These are phyloP conservation scores for Drosophila birchii DNA, from an alignment of 2,888 invertebrate genomes.

Conservation along the genomic window DNA sequence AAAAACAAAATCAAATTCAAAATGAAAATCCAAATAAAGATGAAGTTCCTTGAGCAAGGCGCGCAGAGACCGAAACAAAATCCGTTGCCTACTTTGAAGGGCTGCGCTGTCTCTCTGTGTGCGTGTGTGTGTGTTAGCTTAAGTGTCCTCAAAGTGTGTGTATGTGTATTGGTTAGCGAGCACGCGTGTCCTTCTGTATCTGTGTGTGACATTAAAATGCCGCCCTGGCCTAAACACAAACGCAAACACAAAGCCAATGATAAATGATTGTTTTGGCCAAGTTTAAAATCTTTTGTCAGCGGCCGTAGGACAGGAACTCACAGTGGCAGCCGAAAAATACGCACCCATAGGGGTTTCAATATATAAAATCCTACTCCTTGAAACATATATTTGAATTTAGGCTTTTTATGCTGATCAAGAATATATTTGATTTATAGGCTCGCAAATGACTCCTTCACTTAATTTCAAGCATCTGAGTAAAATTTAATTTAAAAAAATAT, in stretches of 20 bases:
- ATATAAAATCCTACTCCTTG: too few species aligned
- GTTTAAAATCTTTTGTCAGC: conserved; percentile 56
- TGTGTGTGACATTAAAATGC: conserved; percentile 56
- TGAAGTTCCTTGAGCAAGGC: conserved; percentile 29
- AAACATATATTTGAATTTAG: too few species aligned
- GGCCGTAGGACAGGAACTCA: conserved; percentile 27
- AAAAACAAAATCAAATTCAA: neutral
- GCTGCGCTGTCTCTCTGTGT: conserved; percentile 17
- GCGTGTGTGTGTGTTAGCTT: conserved; percentile 17
- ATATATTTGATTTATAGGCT: too few species aligned
- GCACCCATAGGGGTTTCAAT: too few species aligned
- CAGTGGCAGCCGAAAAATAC: neutral
- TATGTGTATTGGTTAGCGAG: conserved; percentile 21
- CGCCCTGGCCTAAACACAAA: conserved; percentile 36
- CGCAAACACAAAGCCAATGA: conserved; percentile 49
- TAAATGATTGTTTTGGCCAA: conserved; percentile 69
- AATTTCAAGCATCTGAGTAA: too few species aligned
- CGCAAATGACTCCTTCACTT: too few species aligned
- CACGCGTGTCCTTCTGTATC: conserved; percentile 35
- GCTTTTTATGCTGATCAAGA: too few species aligned
- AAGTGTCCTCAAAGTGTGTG: conserved; percentile 15
- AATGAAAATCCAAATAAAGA: neutral
- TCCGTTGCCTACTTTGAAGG: conserved; percentile 42
- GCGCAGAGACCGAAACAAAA: conserved; percentile 43
- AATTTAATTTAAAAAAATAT: too few species aligned